Conservation (phyloP, 1,140 invertebrate species). For the Cydia amplana region DNA sequence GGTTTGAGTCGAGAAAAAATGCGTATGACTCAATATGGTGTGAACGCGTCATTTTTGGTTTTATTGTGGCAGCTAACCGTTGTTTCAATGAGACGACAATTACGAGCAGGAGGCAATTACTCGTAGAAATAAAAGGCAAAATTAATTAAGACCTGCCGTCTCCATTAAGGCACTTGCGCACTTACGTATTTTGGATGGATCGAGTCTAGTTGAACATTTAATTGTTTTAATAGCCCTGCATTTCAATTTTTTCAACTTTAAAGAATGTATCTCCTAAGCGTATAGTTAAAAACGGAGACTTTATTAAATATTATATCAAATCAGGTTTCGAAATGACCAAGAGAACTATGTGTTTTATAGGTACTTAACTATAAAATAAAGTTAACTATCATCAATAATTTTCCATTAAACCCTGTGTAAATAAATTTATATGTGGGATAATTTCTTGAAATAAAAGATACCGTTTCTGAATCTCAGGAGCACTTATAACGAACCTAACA, state of each 20-base stretch:
- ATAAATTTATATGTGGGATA: background rate
- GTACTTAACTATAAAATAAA: too few species aligned
- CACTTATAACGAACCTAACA: constrained; percentile 17
- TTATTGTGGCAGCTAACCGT: constrained; percentile 10
- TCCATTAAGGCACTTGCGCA: background rate
- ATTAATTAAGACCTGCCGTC: background rate
- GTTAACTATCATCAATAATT: too few species aligned
- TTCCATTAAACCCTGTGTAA: too few species aligned
- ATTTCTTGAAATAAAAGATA: background rate
- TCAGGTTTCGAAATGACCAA: too few species aligned
- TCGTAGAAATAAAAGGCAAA: constrained; percentile 6
- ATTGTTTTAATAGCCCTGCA: background rate
- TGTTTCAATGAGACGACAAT: constrained; percentile 21
- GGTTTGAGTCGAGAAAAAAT: constrained; percentile 51
- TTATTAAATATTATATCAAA: too few species aligned
- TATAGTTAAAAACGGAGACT: too few species aligned
- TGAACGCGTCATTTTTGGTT: constrained; percentile 43
- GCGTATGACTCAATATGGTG: constrained; percentile 55
- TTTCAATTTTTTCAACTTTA: background rate
- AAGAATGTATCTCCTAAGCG: too few species aligned
- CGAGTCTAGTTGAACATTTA: background rate
- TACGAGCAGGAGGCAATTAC: background rate
- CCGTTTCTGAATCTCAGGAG: background rate
- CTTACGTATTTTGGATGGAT: background rate
- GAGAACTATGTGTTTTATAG: too few species aligned